Conservation (phyloP, 2,113 vertebrate species). For the Thunnus thynnus region DNA sequence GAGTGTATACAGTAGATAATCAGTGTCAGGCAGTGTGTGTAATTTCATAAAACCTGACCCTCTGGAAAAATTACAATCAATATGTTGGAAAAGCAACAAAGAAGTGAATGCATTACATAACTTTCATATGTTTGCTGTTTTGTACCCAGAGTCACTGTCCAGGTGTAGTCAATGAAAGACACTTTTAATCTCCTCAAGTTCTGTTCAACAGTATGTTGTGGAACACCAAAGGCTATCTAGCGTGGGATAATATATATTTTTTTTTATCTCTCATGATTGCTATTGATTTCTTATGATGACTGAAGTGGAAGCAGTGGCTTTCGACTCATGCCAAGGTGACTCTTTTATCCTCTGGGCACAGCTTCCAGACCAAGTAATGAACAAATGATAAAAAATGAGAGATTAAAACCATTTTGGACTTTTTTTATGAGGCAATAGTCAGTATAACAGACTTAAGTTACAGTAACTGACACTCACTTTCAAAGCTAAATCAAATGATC, state of each 20-base stretch:
- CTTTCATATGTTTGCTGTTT: constrained; percentile 8
- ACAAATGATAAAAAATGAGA: not conserved
- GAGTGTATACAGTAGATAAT: not conserved
- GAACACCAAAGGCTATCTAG: constrained; percentile 28
- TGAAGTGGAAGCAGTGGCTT: constrained; percentile 27
- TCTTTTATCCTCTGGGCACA: constrained; percentile 1
- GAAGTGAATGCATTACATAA: not conserved
- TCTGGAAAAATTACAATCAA: constrained; percentile 4
- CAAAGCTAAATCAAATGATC: constrained; percentile 53
- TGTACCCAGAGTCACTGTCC: constrained; percentile 10
- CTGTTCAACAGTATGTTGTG: constrained; percentile 14
- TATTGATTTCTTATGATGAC: constrained; percentile 66
- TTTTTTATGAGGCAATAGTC: constrained; percentile 25
- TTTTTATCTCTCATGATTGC: constrained; percentile 58
- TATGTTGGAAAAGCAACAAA: not conserved
- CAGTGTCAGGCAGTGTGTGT: not conserved
- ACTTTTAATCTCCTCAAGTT: constrained; percentile 2
- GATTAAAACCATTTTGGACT: constrained; percentile 32
- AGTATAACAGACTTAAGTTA: not conserved
- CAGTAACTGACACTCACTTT: constrained; percentile 19
- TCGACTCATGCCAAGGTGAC: constrained; percentile 16
- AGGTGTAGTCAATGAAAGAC: constrained; percentile 4
- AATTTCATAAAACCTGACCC: not conserved
- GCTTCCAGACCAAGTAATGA: not conserved
- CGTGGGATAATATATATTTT: constrained; percentile 55